phyloP scores from a whole-genome alignment of 2,888 invertebrate genomes.

The Eretmocerus hayati region DNA sequence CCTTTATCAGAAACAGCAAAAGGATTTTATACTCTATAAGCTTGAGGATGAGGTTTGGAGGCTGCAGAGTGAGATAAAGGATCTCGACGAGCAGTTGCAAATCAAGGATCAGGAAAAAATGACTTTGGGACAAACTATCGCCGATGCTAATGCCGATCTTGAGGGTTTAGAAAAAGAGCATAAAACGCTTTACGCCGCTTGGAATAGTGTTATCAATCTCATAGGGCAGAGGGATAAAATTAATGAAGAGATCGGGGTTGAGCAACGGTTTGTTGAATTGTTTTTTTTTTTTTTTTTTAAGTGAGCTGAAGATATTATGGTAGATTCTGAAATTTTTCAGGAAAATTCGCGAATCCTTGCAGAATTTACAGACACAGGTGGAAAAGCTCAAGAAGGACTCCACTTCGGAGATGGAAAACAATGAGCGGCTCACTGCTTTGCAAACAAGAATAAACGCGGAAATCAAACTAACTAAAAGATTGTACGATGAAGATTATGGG shows the following conservation, averaged over 20 bases:
- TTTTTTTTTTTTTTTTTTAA: conserved; percentile 4
- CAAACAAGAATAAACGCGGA: conserved; percentile 56
- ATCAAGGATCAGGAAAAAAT: conserved; percentile 61
- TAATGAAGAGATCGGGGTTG: conserved; percentile 55
- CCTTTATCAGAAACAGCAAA: conserved; percentile 43
- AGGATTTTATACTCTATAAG: conserved; percentile 61
- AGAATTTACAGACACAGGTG: conserved; percentile 53
- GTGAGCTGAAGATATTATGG: neutral
- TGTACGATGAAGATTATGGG: conserved; percentile 51
- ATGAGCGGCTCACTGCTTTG: conserved; percentile 58
- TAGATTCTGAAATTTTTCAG: conserved; percentile 42
- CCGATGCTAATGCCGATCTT: conserved; percentile 65
- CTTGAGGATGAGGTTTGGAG: conserved; percentile 65
- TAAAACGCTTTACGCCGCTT: conserved; percentile 61
- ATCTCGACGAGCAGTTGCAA: conserved; percentile 58
- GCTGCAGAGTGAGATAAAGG: conserved; percentile 59
- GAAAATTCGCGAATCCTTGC: conserved; percentile 53
- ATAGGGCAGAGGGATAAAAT: conserved; percentile 64
- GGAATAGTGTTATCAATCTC: conserved; percentile 68
- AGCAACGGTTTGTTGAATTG: conserved; percentile 50
- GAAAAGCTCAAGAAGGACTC: conserved; percentile 62
- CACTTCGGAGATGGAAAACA: conserved; percentile 59
- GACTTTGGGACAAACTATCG: conserved; percentile 53
- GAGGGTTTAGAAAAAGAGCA: conserved; percentile 66
- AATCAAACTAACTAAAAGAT: conserved; percentile 39